Percentiles rank a stretch among this genome's conserved stretches.
Conservation (phyloP, 2,797 vertebrate genomes). For the Choloepus didactylus region DNA sequence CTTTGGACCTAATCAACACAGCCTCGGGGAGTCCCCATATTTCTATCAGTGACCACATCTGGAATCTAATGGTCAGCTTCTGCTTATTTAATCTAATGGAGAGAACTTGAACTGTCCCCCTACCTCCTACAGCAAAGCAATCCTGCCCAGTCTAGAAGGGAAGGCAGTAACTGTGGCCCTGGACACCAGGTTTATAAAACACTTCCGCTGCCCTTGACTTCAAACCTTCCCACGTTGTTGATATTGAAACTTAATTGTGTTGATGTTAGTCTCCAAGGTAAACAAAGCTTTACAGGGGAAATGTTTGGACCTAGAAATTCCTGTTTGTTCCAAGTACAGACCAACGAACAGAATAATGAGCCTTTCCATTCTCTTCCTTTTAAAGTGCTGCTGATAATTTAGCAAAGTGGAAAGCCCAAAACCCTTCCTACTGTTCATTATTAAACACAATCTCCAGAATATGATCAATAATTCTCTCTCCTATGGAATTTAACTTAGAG, state of each 20-base stretch:
- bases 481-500: background rate
- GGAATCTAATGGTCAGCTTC: background rate
- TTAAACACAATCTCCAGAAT: background rate
- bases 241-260: constrained; percentile 61
- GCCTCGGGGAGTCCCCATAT: background rate
- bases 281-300: constrained; percentile 71
- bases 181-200: constrained; percentile 20
- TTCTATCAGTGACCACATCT: background rate
- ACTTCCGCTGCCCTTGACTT: background rate
- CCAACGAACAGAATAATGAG: constrained; percentile 34
- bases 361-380: constrained; percentile 74
- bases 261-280: constrained; percentile 74
- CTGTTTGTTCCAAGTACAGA: constrained; percentile 70
- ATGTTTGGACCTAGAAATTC: constrained; percentile 72
- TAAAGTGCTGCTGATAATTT: constrained; percentile 59
- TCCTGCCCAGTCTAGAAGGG: background rate
- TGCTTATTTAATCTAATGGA: background rate
- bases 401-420: background rate
- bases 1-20: background rate
- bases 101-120: background rate
- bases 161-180: background rate
- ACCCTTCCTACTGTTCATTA: background rate
- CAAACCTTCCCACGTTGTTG: background rate
- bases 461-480: background rate
- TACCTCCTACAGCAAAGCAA: background rate